These are phyloP conservation scores for Phalera bucephala DNA, from an alignment of 2,888 invertebrate species.

Conservation along the genomic window DNA sequence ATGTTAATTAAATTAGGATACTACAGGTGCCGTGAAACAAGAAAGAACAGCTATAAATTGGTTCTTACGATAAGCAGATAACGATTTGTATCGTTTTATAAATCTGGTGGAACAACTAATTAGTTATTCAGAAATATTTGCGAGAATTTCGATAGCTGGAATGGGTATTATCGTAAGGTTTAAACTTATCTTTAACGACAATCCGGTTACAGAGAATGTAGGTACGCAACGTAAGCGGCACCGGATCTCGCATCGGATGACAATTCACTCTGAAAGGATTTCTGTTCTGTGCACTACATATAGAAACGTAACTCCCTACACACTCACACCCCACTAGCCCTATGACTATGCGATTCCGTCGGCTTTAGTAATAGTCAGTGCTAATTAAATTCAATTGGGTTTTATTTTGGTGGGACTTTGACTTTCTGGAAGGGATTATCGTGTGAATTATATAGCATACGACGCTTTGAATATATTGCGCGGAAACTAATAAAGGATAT, in stretches of 20 bases:
- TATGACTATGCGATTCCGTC: conserved; percentile 13
- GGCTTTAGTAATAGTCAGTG: conserved; percentile 23
- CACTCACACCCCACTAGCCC: conserved; percentile 8
- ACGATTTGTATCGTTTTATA: no score
- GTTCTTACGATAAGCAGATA: not conserved
- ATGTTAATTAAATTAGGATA: conserved; percentile 18
- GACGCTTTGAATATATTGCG: conserved; percentile 1
- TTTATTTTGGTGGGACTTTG: conserved; percentile 24
- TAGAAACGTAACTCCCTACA: conserved; percentile 13
- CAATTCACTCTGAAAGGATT: conserved; percentile 39
- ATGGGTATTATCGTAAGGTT: no score
- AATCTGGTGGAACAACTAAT: not conserved
- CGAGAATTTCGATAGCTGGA: no score
- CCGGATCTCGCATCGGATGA: conserved; percentile 30
- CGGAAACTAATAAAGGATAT: conserved; percentile 13
- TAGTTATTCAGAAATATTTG: conserved; percentile 1
- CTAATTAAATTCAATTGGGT: conserved; percentile 41
- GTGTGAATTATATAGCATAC: conserved; percentile 10
- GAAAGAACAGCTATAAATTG: not conserved
- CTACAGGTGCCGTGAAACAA: conserved; percentile 4
- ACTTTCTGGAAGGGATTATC: conserved; percentile 14
- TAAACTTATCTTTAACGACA: no score
- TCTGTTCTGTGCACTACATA: conserved; percentile 22
- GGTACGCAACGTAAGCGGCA: conserved; percentile 15
- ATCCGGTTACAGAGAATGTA: conserved; percentile 12